These are phyloP conservation scores for Clunio marinus DNA, from an alignment of 2,888 invertebrate species.

Conservation along the genomic window DNA sequence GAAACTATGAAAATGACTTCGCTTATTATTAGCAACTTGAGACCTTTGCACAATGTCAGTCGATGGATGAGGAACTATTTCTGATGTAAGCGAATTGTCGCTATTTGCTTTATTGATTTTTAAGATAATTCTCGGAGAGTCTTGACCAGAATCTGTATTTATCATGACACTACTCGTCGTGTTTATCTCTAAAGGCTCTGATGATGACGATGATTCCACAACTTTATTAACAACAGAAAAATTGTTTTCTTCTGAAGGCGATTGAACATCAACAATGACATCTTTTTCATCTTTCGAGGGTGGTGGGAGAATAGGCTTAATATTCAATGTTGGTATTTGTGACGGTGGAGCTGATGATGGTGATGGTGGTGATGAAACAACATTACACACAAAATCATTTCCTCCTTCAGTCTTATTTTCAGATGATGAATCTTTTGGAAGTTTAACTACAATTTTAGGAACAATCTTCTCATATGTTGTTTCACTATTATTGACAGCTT, in stretches of 20 bases:
- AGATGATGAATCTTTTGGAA: slow-evolving; percentile 4
- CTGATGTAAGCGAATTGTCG: slow-evolving; percentile 52
- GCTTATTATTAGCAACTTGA: slow-evolving; percentile 46
- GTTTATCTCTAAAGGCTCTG: slow-evolving; percentile 40
- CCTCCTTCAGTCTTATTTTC: not conserved
- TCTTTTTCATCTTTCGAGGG: too few species aligned
- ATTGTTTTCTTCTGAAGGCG: not conserved
- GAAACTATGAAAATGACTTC: slow-evolving; percentile 42
- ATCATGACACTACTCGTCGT: slow-evolving; percentile 36
- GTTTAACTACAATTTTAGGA: slow-evolving; percentile 31
- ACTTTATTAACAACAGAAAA: not conserved
- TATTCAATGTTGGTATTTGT: slow-evolving; percentile 27
- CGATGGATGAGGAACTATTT: slow-evolving; percentile 48
- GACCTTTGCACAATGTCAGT: slow-evolving; percentile 47
- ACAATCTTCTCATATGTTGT: slow-evolving; percentile 31
- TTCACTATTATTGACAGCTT: slow-evolving; percentile 43
- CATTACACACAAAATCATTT: too few species aligned
- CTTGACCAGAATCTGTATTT: slow-evolving; percentile 48
- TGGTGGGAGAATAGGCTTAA: slow-evolving; percentile 27
- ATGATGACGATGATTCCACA: not conserved
- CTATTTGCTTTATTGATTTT: slow-evolving; percentile 63
- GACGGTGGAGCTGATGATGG: slow-evolving; percentile 16
- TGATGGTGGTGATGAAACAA: slow-evolving; percentile 12
- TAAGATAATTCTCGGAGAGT: slow-evolving; percentile 59
- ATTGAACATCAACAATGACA: slow-evolving; percentile 18